Evolutionary conservation across 2,888 invertebrate species (phyloP), one percentile per base, ranked within the genome.

Genomic region (Acleris literana): DNA sequence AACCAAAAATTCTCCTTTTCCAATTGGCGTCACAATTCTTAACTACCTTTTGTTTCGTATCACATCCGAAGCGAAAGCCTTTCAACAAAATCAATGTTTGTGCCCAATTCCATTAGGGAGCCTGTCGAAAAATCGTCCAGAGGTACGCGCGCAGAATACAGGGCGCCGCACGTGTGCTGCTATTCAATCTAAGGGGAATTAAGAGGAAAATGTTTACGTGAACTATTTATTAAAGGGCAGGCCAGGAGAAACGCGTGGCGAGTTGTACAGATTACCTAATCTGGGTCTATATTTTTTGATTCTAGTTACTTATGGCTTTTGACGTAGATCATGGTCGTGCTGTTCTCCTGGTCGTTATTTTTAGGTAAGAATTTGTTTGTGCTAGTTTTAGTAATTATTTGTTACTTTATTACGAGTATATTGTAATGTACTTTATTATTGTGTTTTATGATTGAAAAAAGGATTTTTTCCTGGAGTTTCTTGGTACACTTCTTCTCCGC

Each of bases 141-240:
- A 25, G 29, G 43, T n/a, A 57, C 65, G 65, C 61, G 51, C 20
- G 13, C 20, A 25, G 65, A 61, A 66, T 66, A 56, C 43, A 22
- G 64, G 13, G 44, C 48, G 25, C 57, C 17, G 61, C 53, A 53
- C 60, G 53, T 29, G 60, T 39, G 46, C 17, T 49, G n/a, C 58
- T 20, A 59, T 54, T 60, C 65, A 61, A 65, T 61, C 65, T 61
- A 46, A 43, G n/a, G 65, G 61, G 65, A 66, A 66, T 66, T 66
- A 66, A 66, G 65, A 66, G 65, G 65, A 61, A 56, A 66, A 61
- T 66, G 65, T 66, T 66, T 66, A 66, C 65, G 65, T 66, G 65
- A 66, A 66, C 65, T 66, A 66, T 66, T 61, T 66, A 61, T 66
- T 66, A 66, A 64, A 44, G 46, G 65, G 46, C 13, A 48, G 61